Conservation (phyloP, 2,113 vertebrate species). For the Pedionomus torquatus region DNA sequence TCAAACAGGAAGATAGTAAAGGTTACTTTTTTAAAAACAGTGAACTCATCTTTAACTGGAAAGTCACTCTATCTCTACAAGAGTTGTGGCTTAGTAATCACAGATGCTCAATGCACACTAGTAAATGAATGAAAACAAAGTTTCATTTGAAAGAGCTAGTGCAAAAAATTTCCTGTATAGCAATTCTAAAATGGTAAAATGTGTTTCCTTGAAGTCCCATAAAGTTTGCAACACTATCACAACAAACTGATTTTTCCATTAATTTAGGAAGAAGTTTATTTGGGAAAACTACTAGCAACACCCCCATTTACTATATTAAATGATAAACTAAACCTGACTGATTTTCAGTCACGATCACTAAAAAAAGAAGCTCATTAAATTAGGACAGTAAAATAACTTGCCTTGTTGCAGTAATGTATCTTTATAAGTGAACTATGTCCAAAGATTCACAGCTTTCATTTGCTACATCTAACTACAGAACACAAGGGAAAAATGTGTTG, state of each 20-base stretch:
- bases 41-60: not conserved
- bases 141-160: not conserved
- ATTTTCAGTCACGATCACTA: not conserved
- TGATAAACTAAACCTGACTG: not conserved
- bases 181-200: not conserved
- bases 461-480: not conserved
- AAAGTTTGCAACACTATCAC: not conserved
- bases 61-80: not conserved
- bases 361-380: not conserved
- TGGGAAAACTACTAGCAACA: not conserved
- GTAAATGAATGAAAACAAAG: not conserved
- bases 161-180: not conserved
- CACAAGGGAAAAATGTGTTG: not conserved
- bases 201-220: not conserved
- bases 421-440: not conserved
- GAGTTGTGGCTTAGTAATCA: not conserved
- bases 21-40: not conserved
- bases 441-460: not conserved
- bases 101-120: not conserved
- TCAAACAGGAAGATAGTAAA: not conserved
- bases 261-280: not conserved
- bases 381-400: not conserved
- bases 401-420: not conserved
- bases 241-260: not conserved
- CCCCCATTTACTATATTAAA: not conserved